Conservation (phyloP, 2,113 vertebrate genomes). For the Hypanus sabinus region DNA sequence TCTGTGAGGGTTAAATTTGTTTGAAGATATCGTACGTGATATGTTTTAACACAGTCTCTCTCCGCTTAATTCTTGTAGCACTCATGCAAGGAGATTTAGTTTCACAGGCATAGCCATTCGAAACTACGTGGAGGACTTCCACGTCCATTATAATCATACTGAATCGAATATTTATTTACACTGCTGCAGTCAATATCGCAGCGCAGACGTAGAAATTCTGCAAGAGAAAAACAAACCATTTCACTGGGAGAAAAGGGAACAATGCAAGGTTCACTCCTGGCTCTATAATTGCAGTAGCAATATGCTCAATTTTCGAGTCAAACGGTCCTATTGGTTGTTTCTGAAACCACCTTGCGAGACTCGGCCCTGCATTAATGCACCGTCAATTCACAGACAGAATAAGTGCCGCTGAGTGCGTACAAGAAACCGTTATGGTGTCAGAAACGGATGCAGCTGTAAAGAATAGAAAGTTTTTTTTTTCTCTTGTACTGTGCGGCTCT, state of each 20-base stretch:
- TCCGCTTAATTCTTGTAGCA: background rate
- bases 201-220: background rate
- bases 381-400: background rate
- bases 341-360: background rate
- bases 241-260: background rate
- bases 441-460: too few relatives aligned
- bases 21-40: too few relatives aligned
- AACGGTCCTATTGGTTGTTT: background rate
- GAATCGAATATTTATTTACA: background rate
- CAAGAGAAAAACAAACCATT: too few relatives aligned
- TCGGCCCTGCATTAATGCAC: background rate
- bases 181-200: background rate
- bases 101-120: background rate
- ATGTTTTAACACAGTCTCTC: background rate
- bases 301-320: too few relatives aligned
- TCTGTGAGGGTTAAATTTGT: background rate
- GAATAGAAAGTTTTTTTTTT: background rate
- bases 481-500: background rate
- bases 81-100: background rate
- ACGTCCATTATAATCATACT: background rate
- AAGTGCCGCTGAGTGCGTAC: background rate
- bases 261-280: too few relatives aligned
- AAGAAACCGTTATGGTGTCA: rapidly evolving
- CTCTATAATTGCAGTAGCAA: too few relatives aligned
- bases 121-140: background rate